Evolutionary conservation across 2,888 invertebrate species (phyloP).

Genomic region (Erannis defoliaria): DNA sequence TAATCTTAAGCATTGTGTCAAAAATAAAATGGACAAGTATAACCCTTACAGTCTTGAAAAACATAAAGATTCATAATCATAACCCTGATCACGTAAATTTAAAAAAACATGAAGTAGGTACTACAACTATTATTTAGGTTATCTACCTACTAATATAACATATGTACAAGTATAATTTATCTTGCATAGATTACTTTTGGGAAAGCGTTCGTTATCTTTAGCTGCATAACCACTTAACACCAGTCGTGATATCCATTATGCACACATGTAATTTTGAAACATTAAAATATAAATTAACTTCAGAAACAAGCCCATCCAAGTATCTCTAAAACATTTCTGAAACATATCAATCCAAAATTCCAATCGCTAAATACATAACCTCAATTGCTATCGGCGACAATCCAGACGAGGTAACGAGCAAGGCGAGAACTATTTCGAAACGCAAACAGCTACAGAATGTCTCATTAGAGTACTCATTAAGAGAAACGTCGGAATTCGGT

Average conservation of each 20-base stretch:
- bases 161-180: not conserved
- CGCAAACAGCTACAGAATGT: conserved; percentile 57
- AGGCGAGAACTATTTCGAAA: conserved; percentile 53
- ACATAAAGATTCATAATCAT: conserved; percentile 4
- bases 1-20: conserved; percentile 22
- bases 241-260: no score
- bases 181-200: no score
- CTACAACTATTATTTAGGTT: no score
- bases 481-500: conserved; percentile 64
- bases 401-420: conserved; percentile 42
- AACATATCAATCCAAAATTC: not conserved
- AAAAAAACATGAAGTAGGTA: no score
- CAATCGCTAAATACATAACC: not conserved
- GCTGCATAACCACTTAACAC: no score
- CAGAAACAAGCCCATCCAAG: no score
- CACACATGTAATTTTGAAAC: no score
- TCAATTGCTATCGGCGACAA: not conserved
- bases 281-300: no score
- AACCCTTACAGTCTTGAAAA: not conserved
- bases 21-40: conserved; percentile 7
- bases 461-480: conserved; percentile 72
- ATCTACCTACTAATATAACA: no score
- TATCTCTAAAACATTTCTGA: not conserved
- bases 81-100: not conserved
- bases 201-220: no score